These are phyloP conservation scores for Leptestheria dahalacensis DNA, from an alignment of 1,140 invertebrate species.

Conservation along the genomic window DNA sequence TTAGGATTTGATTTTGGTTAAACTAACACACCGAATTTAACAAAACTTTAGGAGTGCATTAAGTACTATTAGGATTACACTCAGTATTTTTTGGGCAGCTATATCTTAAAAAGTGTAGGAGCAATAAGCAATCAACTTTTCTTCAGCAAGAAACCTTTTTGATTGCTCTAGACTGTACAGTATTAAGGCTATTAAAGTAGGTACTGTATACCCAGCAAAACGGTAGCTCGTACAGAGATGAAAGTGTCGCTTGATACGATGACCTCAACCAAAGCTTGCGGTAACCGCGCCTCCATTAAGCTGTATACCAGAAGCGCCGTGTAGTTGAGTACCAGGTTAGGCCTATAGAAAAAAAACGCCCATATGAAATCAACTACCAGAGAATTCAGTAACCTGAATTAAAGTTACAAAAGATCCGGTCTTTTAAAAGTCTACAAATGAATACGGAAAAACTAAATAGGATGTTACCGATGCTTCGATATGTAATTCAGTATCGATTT, in stretches of 20 bases:
- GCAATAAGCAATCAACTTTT: no score
- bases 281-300: conserved; percentile 67
- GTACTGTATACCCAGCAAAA: conserved; percentile 47
- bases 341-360: no score
- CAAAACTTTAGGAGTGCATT: no score
- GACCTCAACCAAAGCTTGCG: conserved; percentile 79
- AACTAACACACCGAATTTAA: no score
- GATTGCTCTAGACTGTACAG: neutral
- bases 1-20: no score
- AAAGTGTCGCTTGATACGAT: conserved; percentile 74
- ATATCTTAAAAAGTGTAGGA: no score
- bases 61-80: no score
- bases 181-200: neutral
- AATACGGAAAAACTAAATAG: conserved; percentile 2
- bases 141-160: no score
- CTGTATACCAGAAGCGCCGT: conserved; percentile 72
- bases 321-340: conserved; percentile 83
- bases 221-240: conserved; percentile 75
- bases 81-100: no score
- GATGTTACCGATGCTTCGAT: conserved; percentile 40
- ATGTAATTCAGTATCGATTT: conserved; percentile 63
- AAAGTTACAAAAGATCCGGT: conserved; percentile 18
- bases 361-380: no score
- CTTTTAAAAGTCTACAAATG: neutral
- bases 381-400: no score